phyloP scores from a whole-genome alignment of 1,140 invertebrate species.

The Araneus ventricosus region DNA sequence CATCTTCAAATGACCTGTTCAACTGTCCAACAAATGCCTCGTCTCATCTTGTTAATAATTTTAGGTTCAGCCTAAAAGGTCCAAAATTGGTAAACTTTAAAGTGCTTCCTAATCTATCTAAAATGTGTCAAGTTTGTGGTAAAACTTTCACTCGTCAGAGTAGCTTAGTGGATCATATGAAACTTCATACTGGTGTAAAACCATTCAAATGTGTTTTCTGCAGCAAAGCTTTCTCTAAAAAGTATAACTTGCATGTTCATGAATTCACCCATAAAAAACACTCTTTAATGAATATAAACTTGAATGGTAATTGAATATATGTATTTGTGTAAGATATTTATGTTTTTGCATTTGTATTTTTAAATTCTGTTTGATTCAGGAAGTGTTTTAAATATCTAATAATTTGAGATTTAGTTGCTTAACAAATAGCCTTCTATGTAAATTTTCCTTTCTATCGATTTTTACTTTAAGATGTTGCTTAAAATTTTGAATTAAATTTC shows the following conservation, averaged over 20 bases:
- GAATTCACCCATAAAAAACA: slow-evolving; percentile 20
- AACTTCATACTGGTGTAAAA: slow-evolving; percentile 26
- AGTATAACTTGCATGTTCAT: slow-evolving; percentile 46
- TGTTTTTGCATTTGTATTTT: background rate
- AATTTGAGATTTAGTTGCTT: too few relatives aligned
- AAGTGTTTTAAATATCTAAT: too few relatives aligned
- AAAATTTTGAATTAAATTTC: too few relatives aligned
- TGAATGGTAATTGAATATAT: background rate
- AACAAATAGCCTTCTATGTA: too few relatives aligned
- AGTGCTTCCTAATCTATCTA: background rate
- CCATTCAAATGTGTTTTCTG: slow-evolving; percentile 40
- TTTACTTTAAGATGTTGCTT: too few relatives aligned
- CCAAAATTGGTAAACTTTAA: background rate
- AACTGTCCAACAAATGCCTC: background rate
- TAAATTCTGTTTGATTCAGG: too few relatives aligned
- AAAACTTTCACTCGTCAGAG: slow-evolving; percentile 55
- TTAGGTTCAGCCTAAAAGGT: background rate
- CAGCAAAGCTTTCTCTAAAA: slow-evolving; percentile 34
- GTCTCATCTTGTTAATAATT: background rate
- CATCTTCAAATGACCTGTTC: background rate
- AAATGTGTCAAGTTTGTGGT: slow-evolving; percentile 17
- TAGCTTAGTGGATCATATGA: slow-evolving; percentile 41
- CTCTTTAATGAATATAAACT: background rate
- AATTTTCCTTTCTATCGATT: too few relatives aligned
- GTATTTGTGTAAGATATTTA: background rate